A percentile compares a stretch with the other conserved stretches of the same genome.
Conservation (phyloP, 2,888 invertebrate genomes). For the Dynastes tityus region DNA sequence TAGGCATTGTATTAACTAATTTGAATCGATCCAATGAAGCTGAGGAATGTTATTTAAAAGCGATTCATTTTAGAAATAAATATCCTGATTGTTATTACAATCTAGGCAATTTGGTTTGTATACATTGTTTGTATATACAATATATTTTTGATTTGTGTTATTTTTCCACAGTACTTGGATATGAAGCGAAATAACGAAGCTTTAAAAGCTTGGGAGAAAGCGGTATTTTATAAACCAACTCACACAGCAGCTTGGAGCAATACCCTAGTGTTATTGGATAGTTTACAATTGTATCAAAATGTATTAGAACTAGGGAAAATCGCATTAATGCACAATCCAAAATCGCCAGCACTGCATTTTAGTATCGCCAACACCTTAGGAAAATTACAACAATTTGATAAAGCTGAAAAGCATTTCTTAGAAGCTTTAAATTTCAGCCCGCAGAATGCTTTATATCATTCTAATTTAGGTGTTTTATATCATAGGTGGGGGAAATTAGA, state of each 20-base stretch:
- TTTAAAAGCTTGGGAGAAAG: conserved; percentile 85
- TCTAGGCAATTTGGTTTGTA: conserved; percentile 89
- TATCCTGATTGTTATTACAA: conserved; percentile 97
- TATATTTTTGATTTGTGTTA: not conserved
- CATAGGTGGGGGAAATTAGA: conserved; percentile 90
- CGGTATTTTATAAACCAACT: conserved; percentile 82
- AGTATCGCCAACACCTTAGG: conserved; percentile 92
- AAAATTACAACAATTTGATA: conserved; percentile 82
- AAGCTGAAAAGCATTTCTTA: conserved; percentile 88
- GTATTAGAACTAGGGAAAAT: conserved; percentile 81
- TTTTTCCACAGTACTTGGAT: conserved; percentile 81
- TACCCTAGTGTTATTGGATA: conserved; percentile 87
- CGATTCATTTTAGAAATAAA: conserved; percentile 81
- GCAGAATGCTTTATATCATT: conserved; percentile 85
- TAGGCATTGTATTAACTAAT: conserved; percentile 91
- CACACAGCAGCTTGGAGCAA: conserved; percentile 95
- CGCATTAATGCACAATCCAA: conserved; percentile 81
- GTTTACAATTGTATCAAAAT: conserved; percentile 73
- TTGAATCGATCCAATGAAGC: conserved; percentile 82
- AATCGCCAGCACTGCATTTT: conserved; percentile 86
- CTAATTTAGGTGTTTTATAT: conserved; percentile 94
- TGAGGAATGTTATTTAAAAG: conserved; percentile 84
- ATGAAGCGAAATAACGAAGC: conserved; percentile 83
- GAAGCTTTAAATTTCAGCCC: conserved; percentile 81
- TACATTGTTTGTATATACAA: not conserved